Base-by-base conservation (phyloP, 1,140 invertebrate genomes). In the Batillaria attramentaria region DNA sequence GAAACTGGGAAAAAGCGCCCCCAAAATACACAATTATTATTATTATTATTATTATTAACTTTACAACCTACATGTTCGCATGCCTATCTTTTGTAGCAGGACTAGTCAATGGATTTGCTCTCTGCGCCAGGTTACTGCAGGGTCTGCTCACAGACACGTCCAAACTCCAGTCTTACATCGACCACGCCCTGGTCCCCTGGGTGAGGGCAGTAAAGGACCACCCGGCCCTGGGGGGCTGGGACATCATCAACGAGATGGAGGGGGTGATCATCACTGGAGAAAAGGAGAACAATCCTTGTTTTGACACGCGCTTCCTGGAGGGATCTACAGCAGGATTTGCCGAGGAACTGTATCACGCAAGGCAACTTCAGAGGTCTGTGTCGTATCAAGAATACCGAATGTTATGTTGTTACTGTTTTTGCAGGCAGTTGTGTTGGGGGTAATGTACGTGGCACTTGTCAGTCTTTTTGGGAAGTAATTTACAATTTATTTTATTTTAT, bases 171-270 rank as follows among this genome's bases (percentile, higher is more conserved):
- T 83, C 84, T 8, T 91, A 91, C 84, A 86, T 91, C 41, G 81
- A 90, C 43, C 88, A 91, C 24, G 90, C 87, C 42, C 84, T 91
- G 24, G 83, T 79, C 28, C 81, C 82, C 68, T 85, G 84, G 86
- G 85, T 84, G 81, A 85, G 84, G 65, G 75, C 89, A 37, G 85
- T 91, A 31, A 88, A 85, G 50, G 84, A 84, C 31, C 88, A 91
- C 62, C 87, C 88, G 1, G 89, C 89, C 18, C 77, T 91, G 24
- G 90, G 83, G 1, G 86, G 89, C 20, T 91, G 88, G 88, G 91
- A 92, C 65, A 88, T 90, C 18, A 88, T 91, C 57, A 92, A 91
- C 78, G 91, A 92, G 78, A 86, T 88, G 24, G 90, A 91, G 79
- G 91, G 90, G 28, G 86, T 88, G 62, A 81, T 91, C 5, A 83